These are phyloP conservation scores for Vultur gryphus DNA, from an alignment of 2,797 vertebrate genomes.

Conservation along the genomic window DNA sequence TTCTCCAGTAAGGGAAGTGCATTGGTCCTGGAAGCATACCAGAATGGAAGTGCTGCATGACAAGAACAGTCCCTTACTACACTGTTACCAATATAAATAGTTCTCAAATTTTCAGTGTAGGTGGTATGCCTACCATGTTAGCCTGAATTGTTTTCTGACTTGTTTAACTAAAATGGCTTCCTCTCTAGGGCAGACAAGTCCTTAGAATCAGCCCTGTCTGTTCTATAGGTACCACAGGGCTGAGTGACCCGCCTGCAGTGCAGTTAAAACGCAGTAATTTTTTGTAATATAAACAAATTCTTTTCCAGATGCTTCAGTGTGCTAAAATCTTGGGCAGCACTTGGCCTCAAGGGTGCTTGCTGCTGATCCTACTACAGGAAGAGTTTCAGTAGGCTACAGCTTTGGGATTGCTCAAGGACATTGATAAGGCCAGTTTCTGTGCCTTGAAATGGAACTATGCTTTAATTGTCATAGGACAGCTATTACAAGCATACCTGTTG, in stretches of 20 bases:
- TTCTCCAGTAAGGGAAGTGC: background rate
- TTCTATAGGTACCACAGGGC: background rate
- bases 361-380: background rate
- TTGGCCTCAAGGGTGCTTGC: background rate
- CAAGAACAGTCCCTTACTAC: conserved; percentile 38
- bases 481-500: background rate
- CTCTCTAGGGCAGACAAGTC: background rate
- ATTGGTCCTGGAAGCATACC: conserved; percentile 22
- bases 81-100: conserved; percentile 25
- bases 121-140: conserved; percentile 37
- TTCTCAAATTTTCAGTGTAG: conserved; percentile 40
- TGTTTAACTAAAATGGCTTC: conserved; percentile 37
- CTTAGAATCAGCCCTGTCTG: background rate
- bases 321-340: background rate
- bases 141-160: conserved; percentile 8
- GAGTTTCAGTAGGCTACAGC: background rate
- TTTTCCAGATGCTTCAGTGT: background rate
- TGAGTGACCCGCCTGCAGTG: background rate
- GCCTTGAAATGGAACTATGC: background rate
- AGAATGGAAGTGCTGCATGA: conserved; percentile 35
- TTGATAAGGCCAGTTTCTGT: background rate
- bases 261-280: background rate
- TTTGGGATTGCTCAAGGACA: background rate
- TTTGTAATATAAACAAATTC: background rate
- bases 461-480: background rate